Conservation (phyloP, 92 coral and sea anemone genomes). For the Heteractis magnifica region DNA sequence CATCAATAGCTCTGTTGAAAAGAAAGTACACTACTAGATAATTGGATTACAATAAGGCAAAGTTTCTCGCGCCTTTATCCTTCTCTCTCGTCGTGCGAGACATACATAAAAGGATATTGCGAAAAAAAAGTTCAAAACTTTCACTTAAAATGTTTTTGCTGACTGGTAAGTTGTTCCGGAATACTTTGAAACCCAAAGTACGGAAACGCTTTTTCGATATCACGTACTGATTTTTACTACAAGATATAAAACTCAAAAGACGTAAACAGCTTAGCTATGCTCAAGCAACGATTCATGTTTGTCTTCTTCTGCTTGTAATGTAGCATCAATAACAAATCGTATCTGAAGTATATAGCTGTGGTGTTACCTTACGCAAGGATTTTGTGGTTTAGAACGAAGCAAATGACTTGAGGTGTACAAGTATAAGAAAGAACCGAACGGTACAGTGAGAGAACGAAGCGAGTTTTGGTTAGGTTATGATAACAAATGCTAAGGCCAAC, state of each 20-base stretch:
- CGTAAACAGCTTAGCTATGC: background rate
- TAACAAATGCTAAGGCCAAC: background rate
- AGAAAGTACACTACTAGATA: background rate
- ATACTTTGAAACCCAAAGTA: background rate
- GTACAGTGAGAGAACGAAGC: background rate
- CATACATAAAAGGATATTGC: background rate
- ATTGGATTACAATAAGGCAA: background rate
- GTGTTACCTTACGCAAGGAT: background rate
- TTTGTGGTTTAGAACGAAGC: too few species aligned
- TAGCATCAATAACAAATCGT: background rate
- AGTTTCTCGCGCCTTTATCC: background rate
- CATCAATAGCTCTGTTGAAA: background rate
- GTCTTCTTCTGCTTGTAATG: background rate
- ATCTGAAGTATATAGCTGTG: background rate
- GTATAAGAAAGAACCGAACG: background rate
- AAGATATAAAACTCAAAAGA: background rate
- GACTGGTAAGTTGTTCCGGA: background rate
- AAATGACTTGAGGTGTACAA: background rate
- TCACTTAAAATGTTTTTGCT: background rate
- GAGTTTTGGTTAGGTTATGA: background rate
- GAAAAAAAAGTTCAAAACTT: background rate
- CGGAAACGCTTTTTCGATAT: background rate
- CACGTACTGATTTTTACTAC: background rate
- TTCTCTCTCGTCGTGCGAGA: background rate
- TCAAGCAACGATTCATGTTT: background rate